Conservation (phyloP, 2,888 invertebrate genomes). For the Geotrupes spiniger region DNA sequence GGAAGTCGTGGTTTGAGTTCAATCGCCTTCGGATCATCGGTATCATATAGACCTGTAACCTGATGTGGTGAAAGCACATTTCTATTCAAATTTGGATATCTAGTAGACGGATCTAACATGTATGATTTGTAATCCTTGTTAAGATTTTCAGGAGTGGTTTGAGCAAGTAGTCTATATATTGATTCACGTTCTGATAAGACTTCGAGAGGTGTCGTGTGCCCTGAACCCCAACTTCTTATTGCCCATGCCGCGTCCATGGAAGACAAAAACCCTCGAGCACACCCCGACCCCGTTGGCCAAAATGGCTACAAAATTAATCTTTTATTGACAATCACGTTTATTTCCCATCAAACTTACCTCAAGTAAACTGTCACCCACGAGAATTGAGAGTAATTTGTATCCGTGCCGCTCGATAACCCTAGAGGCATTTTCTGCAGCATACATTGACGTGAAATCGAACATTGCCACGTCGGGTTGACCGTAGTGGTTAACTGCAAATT, state of each 20-base stretch:
- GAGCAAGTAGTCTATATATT: conserved; percentile 76
- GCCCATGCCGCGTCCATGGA: conserved; percentile 97
- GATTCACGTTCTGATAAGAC: conserved; percentile 94
- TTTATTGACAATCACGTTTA: too few relatives aligned
- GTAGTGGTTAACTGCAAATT: conserved; percentile 97
- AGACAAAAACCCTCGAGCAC: conserved; percentile 94
- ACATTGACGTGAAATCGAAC: conserved; percentile 99
- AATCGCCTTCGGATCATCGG: conserved; percentile 64
- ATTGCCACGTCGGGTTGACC: conserved; percentile 97
- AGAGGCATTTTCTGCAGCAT: conserved; percentile 93
- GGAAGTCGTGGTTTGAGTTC: conserved; percentile 49
- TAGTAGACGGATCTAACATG: conserved; percentile 81
- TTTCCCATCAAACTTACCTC: conserved; percentile 59
- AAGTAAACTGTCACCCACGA: conserved; percentile 94
- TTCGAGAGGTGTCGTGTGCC: conserved; percentile 69
- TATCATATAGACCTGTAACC: conserved; percentile 68
- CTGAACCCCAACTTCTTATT: conserved; percentile 74
- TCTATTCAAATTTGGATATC: conserved; percentile 81
- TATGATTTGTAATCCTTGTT: conserved; percentile 86
- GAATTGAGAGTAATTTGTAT: conserved; percentile 77
- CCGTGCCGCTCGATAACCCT: conserved; percentile 72
- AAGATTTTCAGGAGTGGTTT: conserved; percentile 96
- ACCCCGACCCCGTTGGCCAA: conserved; percentile 99
- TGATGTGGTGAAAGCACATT: conserved; percentile 74
- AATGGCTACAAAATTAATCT: conserved; percentile 66